phyloP scores from a whole-genome alignment of 2,113 vertebrate genomes.

The Indri indri region DNA sequence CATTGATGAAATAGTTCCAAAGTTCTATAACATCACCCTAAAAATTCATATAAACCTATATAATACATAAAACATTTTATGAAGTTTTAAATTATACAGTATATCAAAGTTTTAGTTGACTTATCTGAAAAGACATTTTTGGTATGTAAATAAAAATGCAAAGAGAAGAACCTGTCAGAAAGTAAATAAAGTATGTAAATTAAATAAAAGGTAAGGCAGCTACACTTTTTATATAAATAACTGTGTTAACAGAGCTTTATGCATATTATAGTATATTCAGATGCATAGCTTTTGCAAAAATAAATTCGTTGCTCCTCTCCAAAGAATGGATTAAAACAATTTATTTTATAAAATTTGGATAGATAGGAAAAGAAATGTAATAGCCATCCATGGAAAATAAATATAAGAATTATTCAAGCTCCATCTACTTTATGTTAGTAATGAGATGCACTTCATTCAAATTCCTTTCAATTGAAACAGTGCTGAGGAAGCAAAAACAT shows the following conservation, averaged over 20 bases:
- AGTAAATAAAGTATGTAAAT: constrained; percentile 90
- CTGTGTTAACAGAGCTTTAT: constrained; percentile 89
- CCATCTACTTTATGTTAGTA: constrained; percentile 90
- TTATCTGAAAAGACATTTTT: constrained; percentile 89
- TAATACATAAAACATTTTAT: constrained; percentile 86
- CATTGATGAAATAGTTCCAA: constrained; percentile 83
- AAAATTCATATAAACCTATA: constrained; percentile 80
- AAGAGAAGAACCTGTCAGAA: constrained; percentile 89
- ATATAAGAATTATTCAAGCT: constrained; percentile 90
- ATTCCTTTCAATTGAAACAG: constrained; percentile 90
- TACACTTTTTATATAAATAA: constrained; percentile 90
- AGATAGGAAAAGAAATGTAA: constrained; percentile 88
- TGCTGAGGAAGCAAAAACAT: constrained; percentile 90
- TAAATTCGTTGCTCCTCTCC: constrained; percentile 88
- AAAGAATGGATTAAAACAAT: constrained; percentile 89
- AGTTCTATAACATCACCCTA: constrained; percentile 84
- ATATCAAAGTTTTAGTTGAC: constrained; percentile 88
- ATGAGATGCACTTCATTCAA: constrained; percentile 92
- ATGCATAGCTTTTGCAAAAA: constrained; percentile 87
- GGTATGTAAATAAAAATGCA: constrained; percentile 89
- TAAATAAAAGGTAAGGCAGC: constrained; percentile 90
- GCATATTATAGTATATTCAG: constrained; percentile 88
- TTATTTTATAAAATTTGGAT: constrained; percentile 90
- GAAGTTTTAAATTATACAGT: constrained; percentile 88
- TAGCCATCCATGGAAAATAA: constrained; percentile 88